phyloP scores from a whole-genome alignment of 2,888 invertebrate species.

The Lycocerus yunnanus region DNA sequence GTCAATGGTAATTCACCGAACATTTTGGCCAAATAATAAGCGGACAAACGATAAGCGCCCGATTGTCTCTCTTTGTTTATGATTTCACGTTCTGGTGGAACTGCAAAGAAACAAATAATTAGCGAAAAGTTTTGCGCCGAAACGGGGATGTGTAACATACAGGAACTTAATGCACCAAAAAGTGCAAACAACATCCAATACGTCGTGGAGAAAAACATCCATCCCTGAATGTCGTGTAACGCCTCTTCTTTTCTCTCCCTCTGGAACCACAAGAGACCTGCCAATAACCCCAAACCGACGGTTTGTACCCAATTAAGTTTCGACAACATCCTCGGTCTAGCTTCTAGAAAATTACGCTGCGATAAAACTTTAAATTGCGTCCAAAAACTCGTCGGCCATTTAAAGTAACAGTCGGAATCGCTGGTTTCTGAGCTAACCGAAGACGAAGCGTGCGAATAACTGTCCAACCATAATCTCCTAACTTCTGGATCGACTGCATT shows the following conservation, averaged over 20 bases:
- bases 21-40: conserved; percentile 83
- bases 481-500: conserved; percentile 63
- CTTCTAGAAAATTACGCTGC: conserved; percentile 76
- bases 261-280: conserved; percentile 79
- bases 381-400: conserved; percentile 77
- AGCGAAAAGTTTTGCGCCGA: neutral
- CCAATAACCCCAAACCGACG: conserved; percentile 70
- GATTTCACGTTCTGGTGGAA: conserved; percentile 79
- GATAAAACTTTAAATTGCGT: conserved; percentile 78
- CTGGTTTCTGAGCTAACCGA: conserved; percentile 65
- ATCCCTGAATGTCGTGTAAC: conserved; percentile 77
- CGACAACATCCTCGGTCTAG: conserved; percentile 74
- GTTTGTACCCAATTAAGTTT: conserved; percentile 80
- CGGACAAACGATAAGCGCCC: conserved; percentile 77
- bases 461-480: conserved; percentile 70
- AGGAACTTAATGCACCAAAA: conserved; percentile 78
- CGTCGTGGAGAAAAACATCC: conserved; percentile 83
- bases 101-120: conserved; percentile 55
- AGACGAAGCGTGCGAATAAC: conserved; percentile 70
- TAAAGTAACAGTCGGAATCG: conserved; percentile 66
- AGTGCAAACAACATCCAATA: conserved; percentile 83
- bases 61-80: conserved; percentile 79
- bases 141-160: conserved; percentile 59
- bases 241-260: conserved; percentile 75
- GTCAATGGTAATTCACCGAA: conserved; percentile 77